A percentile compares a stretch with the other conserved stretches of the same genome.
Conservation (phyloP, 2,888 invertebrate species). For the Corythucha ciliata region DNA sequence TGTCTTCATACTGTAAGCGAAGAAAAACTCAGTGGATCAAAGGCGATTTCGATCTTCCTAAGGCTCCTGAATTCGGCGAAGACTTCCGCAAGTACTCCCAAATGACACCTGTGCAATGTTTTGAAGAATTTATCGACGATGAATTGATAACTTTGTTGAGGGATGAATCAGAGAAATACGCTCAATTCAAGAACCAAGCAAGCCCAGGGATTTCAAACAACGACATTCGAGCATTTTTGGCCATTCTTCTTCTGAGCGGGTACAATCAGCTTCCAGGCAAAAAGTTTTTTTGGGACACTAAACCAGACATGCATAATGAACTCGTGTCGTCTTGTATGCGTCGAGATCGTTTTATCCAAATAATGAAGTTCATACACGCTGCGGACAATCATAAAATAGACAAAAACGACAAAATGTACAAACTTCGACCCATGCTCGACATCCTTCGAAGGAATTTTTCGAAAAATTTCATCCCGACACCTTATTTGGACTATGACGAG, state of each 20-base stretch:
- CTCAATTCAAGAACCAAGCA: no score
- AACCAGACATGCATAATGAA: conserved; percentile 29
- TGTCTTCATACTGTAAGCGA: no score
- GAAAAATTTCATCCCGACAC: conserved; percentile 27
- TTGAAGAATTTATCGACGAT: no score
- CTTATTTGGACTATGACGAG: conserved; percentile 31
- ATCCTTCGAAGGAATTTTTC: conserved; percentile 33
- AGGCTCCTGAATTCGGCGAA: no score
- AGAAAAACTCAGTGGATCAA: no score
- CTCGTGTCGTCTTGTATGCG: conserved; percentile 31
- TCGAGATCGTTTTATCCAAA: conserved; percentile 32
- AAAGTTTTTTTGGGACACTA: conserved; percentile 31
- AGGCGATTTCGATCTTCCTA: no score
- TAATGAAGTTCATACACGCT: conserved; percentile 34
- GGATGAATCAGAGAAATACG: no score
- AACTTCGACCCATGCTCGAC: conserved; percentile 33
- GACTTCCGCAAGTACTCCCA: no score
- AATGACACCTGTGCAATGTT: no score
- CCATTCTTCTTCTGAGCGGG: conserved; percentile 32
- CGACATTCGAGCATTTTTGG: no score
- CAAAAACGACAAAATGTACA: conserved; percentile 34
- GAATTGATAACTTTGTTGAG: no score
- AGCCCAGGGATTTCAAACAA: no score
- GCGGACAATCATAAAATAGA: conserved; percentile 33
- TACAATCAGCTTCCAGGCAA: conserved; percentile 31